These are phyloP conservation scores for Syrrhaptes paradoxus DNA, from an alignment of 2,113 vertebrate genomes.

Conservation along the genomic window DNA sequence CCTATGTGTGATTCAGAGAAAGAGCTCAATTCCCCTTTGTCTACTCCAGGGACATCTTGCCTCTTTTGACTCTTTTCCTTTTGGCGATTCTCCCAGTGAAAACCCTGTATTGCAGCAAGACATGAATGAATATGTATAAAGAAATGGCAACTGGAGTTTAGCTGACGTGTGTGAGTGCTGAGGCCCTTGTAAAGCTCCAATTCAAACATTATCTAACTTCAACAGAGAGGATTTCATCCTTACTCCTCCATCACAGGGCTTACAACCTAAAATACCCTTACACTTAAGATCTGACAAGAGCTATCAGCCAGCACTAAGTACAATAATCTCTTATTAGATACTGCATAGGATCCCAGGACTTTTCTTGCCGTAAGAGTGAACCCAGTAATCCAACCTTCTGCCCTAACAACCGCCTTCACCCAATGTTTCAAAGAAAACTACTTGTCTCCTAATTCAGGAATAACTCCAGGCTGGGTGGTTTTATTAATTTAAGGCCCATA, in stretches of 20 bases:
- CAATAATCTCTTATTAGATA: background rate
- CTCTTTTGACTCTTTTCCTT: background rate
- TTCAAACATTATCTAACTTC: background rate
- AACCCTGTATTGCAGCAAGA: background rate
- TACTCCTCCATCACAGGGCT: background rate
- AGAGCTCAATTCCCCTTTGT: too few relatives aligned
- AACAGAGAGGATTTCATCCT: background rate
- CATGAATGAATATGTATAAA: background rate
- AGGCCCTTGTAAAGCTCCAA: background rate
- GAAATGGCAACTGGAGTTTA: background rate
- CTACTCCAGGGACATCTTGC: background rate
- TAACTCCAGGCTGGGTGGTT: background rate
- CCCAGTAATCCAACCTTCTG: background rate
- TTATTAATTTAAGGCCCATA: background rate
- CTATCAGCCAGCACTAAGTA: background rate
- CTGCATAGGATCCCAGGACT: fast-evolving
- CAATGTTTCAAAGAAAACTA: fast-evolving
- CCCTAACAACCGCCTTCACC: background rate
- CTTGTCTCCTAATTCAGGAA: background rate
- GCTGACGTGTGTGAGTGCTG: fast-evolving
- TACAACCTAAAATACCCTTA: background rate
- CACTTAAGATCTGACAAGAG: background rate
- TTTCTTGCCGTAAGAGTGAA: background rate
- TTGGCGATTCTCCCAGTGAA: background rate
- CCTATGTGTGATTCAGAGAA: background rate